Conservation (phyloP, 2,113 vertebrate species). For the Brachypteracias leptosomus region DNA sequence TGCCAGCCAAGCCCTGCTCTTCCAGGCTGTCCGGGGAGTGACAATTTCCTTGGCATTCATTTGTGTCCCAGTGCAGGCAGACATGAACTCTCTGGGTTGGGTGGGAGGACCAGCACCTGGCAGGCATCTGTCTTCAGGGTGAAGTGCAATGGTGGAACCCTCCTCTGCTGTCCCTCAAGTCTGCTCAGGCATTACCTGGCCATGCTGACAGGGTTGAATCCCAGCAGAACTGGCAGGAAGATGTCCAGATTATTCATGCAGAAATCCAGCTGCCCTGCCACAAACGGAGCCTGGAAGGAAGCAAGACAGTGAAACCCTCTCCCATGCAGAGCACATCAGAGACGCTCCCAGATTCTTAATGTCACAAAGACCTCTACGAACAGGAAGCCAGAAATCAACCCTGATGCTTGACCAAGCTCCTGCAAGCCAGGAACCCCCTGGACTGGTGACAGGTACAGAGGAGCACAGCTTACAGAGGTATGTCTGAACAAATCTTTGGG, state of each 20-base stretch:
- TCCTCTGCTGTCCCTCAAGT: not conserved
- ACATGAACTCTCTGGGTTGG: not conserved
- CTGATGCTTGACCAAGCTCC: not conserved
- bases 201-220: not conserved
- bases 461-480: not conserved
- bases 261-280: not conserved
- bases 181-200: not conserved
- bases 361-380: not conserved
- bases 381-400: not conserved
- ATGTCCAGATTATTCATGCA: not conserved
- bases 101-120: not conserved
- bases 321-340: not conserved
- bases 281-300: not conserved
- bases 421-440: not conserved
- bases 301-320: not conserved
- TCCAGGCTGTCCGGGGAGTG: not conserved
- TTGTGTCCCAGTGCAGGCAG: not conserved
- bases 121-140: not conserved
- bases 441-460: not conserved
- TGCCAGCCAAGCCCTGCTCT: not conserved
- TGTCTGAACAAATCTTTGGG: not conserved
- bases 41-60: not conserved
- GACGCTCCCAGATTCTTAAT: not conserved
- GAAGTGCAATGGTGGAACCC: not conserved
- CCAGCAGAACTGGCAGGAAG: not conserved